Evolutionary conservation across 2,888 invertebrate genomes (phyloP).

Genomic region (Calliopum simillimum): DNA sequence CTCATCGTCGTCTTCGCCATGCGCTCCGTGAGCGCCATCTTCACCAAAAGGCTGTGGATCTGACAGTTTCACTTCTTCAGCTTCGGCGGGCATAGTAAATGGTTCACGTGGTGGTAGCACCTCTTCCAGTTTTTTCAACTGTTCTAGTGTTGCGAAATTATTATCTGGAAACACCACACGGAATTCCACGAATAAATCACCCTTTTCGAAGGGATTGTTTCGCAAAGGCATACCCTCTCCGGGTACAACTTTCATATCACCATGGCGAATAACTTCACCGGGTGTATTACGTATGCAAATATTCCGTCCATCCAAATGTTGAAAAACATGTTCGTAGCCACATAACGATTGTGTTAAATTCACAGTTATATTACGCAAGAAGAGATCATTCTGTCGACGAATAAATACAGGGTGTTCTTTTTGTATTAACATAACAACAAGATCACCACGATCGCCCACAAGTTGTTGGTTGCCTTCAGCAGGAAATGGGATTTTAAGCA

Average conservation of each 20-base stretch:
- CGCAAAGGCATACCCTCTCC: conserved; percentile 93
- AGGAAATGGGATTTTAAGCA: conserved; percentile 85
- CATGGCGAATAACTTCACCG: conserved; percentile 87
- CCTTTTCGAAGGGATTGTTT: conserved; percentile 86
- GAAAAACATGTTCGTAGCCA: conserved; percentile 86
- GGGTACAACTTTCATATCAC: conserved; percentile 79
- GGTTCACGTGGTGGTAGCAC: conserved; percentile 80
- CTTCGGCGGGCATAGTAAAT: conserved; percentile 79
- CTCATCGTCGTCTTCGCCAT: conserved; percentile 54
- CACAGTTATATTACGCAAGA: conserved; percentile 77
- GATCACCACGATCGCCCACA: conserved; percentile 87
- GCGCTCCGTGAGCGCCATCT: conserved; percentile 28
- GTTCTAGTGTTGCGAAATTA: conserved; percentile 79
- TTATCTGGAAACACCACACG: conserved; percentile 86
- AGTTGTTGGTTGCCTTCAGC: conserved; percentile 94
- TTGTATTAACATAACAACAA: conserved; percentile 86
- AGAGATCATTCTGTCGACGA: conserved; percentile 80
- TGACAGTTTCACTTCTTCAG: conserved; percentile 86
- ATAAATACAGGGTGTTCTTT: conserved; percentile 84
- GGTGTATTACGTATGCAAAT: conserved; percentile 81
- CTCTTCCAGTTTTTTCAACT: conserved; percentile 77
- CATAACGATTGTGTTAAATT: conserved; percentile 90
- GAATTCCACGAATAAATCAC: conserved; percentile 89
- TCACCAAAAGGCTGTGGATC: conserved; percentile 78
- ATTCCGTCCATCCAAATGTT: conserved; percentile 89